A percentile compares a stretch with the other conserved stretches of the same genome.
Evolutionary conservation across 2,113 vertebrate genomes (phyloP).

Genomic region (Aspiorhynchus laticeps): DNA sequence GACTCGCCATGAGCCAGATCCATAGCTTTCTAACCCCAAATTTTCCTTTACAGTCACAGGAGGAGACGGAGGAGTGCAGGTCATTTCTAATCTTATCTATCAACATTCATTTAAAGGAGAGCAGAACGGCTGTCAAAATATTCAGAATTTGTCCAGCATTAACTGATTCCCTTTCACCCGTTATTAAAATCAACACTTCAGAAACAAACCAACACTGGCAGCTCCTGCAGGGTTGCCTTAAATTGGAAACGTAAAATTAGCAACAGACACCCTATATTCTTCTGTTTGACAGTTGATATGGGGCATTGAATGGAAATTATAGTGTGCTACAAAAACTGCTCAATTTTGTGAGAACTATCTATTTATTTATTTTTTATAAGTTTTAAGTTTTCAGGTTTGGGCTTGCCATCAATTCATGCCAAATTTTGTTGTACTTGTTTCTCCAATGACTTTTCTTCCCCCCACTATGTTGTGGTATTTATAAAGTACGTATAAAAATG

Average conservation of each 20-base stretch:
- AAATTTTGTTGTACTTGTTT: background rate
- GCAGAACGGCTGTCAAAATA: constrained; percentile 53
- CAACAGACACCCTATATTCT: background rate
- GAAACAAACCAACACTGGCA: constrained; percentile 58
- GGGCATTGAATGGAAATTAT: background rate
- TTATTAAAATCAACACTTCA: constrained; percentile 68
- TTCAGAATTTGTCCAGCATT: constrained; percentile 30
- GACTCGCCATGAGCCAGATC: constrained; percentile 56
- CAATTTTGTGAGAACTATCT: background rate
- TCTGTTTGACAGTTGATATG: background rate
- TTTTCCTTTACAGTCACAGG: background rate
- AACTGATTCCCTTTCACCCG: constrained; percentile 58
- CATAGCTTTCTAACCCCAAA: background rate
- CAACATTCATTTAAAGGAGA: constrained; percentile 56
- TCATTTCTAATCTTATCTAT: constrained; percentile 63
- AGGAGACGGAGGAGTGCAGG: constrained; percentile 48
- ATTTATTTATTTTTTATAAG: too few species aligned
- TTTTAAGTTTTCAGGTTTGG: too few species aligned
- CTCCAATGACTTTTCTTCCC: background rate
- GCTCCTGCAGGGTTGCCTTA: constrained; percentile 54
- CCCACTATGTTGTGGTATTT: background rate
- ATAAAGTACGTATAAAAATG: too few species aligned
- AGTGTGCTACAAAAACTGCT: background rate
- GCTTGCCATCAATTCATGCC: background rate
- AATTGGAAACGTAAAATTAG: constrained; percentile 45